Conservation (phyloP, 1,140 invertebrate genomes). For the Drosophila kepulauana region DNA sequence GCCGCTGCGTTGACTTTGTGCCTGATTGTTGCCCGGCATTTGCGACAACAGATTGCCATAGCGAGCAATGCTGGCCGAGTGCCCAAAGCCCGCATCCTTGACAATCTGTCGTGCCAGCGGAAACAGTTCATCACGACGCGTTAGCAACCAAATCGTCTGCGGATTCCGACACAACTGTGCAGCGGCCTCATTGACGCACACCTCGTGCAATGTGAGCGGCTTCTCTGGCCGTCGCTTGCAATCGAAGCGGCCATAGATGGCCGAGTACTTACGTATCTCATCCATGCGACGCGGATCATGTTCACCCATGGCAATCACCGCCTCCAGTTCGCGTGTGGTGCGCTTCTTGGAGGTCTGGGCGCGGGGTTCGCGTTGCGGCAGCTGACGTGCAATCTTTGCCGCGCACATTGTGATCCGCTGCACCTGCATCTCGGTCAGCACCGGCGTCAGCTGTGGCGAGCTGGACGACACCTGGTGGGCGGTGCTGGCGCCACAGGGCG, state of each 20-base stretch:
- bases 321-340: conserved; percentile 96
- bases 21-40: conserved; percentile 49
- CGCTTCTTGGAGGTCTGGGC: conserved; percentile 96
- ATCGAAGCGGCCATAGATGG: conserved; percentile 98
- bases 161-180: conserved; percentile 94
- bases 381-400: conserved; percentile 91
- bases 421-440: conserved; percentile 93
- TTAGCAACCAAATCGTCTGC: conserved; percentile 90
- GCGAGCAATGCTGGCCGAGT: conserved; percentile 80
- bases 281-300: conserved; percentile 95
- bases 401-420: conserved; percentile 92
- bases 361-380: conserved; percentile 95
- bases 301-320: conserved; percentile 95
- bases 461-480: conserved; percentile 82
- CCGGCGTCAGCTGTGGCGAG: conserved; percentile 90
- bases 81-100: conserved; percentile 93
- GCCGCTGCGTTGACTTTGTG: conserved; percentile 7
- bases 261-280: conserved; percentile 97
- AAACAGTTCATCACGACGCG: conserved; percentile 97
- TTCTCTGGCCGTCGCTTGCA: conserved; percentile 98
- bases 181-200: conserved; percentile 97
- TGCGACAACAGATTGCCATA: conserved; percentile 74
- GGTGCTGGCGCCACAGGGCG: conserved; percentile 36
- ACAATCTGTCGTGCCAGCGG: conserved; percentile 97
- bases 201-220: conserved; percentile 97